phyloP scores from a whole-genome alignment of 1,140 invertebrate species.

The Magallana ariakensis region DNA sequence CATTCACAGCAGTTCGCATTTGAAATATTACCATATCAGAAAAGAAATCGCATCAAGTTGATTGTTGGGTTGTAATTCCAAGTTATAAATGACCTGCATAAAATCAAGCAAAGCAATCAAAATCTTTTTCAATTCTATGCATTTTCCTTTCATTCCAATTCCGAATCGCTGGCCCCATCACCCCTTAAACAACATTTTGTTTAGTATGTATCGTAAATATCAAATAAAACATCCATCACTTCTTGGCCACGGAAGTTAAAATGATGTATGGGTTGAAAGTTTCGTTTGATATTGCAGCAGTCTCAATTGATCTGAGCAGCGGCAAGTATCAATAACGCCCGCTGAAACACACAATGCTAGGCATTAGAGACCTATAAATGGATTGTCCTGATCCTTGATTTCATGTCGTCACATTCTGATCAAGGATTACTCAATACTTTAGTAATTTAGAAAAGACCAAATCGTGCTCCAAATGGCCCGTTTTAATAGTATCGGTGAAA shows the following conservation, averaged over 20 bases:
- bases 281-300: conserved; percentile 13
- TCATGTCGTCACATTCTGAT: background rate
- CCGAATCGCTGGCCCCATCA: background rate
- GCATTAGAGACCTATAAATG: background rate
- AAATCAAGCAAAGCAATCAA: background rate
- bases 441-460: too few relatives aligned
- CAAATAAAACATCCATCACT: conserved; percentile 33
- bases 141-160: background rate
- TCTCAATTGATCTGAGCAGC: background rate
- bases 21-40: background rate
- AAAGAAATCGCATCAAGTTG: background rate
- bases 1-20: too few relatives aligned
- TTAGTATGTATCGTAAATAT: conserved; percentile 33
- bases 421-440: background rate
- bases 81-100: background rate
- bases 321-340: background rate
- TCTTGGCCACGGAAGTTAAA: background rate
- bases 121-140: background rate
- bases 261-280: background rate
- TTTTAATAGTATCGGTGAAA: too few relatives aligned
- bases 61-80: conserved; percentile 6
- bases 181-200: conserved; percentile 20
- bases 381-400: background rate
- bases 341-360: background rate
- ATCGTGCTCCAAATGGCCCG: too few relatives aligned